Conservation (phyloP, 2,113 vertebrate species). For the Toxostoma redivivum region DNA sequence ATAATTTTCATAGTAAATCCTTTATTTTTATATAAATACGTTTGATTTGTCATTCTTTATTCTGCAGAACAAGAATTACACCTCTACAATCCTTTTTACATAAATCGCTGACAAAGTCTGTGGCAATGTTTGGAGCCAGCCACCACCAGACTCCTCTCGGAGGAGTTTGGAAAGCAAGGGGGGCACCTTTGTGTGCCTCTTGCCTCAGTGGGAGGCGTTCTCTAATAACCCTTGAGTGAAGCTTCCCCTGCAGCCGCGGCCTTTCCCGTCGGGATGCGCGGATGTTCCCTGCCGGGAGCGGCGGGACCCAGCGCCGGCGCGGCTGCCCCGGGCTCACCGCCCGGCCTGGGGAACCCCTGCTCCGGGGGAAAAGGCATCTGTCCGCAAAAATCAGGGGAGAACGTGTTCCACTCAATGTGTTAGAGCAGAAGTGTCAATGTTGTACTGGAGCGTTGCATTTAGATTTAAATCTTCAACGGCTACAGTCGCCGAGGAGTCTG, state of each 20-base stretch:
- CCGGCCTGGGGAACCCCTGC: fast-evolving
- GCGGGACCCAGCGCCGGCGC: not conserved
- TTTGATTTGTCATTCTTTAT: not conserved
- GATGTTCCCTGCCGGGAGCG: not conserved
- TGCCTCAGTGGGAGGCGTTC: not conserved
- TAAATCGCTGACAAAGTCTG: fast-evolving
- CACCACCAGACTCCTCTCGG: not conserved
- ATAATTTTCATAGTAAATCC: not conserved
- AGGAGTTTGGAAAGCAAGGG: not conserved
- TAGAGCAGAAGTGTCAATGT: not conserved
- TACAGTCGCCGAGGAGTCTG: not conserved
- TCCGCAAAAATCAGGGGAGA: not conserved
- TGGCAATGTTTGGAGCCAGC: fast-evolving
- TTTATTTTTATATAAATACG: not conserved
- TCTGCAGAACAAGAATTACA: fast-evolving
- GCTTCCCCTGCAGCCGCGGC: fast-evolving
- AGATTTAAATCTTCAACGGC: not conserved
- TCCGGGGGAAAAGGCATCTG: not conserved
- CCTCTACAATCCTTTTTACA: no score
- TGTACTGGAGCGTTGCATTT: not conserved
- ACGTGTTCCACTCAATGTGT: not conserved
- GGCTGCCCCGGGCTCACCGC: not conserved
- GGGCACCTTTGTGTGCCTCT: not conserved
- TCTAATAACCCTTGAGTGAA: not conserved
- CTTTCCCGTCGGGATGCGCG: no score